These are phyloP conservation scores for Trichogramma evanescens DNA, from an alignment of 2,888 invertebrate species.

Conservation along the genomic window DNA sequence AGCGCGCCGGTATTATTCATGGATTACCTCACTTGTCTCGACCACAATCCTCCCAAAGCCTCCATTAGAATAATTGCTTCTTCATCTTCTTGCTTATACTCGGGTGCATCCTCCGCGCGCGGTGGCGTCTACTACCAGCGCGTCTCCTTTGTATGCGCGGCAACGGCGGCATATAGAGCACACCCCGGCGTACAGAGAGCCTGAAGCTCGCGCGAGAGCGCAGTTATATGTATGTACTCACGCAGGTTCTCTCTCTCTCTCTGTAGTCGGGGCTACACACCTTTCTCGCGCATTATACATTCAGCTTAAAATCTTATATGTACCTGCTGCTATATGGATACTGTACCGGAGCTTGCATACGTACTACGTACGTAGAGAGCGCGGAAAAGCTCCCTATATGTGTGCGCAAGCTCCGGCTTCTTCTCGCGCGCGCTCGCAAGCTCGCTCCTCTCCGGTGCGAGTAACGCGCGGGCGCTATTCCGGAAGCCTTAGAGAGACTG, in stretches of 20 bases:
- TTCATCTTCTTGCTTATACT: constrained; percentile 42
- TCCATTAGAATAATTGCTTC: constrained; percentile 48
- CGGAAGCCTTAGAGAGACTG: neutral
- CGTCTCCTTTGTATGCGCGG: constrained; percentile 3
- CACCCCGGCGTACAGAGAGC: too few species aligned
- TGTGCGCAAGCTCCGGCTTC: too few species aligned
- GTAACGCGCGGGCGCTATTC: neutral
- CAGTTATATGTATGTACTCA: neutral
- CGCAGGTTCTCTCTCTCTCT: neutral
- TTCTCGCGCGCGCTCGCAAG: too few species aligned
- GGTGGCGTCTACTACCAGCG: constrained; percentile 24
- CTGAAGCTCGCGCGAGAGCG: too few species aligned
- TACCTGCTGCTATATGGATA: too few species aligned
- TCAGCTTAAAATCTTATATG: too few species aligned
- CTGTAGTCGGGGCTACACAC: neutral
- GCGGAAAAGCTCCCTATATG: too few species aligned
- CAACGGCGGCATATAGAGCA: too few species aligned
- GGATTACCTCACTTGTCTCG: constrained; percentile 46
- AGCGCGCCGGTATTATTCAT: constrained; percentile 41
- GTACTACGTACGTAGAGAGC: too few species aligned
- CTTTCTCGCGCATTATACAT: too few species aligned
- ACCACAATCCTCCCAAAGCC: constrained; percentile 42
- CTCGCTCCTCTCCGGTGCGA: neutral
- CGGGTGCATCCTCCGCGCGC: too few species aligned
- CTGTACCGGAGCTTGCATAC: too few species aligned